Conservation (phyloP, 2,797 vertebrate genomes). For the Notolabrus celidotus region DNA sequence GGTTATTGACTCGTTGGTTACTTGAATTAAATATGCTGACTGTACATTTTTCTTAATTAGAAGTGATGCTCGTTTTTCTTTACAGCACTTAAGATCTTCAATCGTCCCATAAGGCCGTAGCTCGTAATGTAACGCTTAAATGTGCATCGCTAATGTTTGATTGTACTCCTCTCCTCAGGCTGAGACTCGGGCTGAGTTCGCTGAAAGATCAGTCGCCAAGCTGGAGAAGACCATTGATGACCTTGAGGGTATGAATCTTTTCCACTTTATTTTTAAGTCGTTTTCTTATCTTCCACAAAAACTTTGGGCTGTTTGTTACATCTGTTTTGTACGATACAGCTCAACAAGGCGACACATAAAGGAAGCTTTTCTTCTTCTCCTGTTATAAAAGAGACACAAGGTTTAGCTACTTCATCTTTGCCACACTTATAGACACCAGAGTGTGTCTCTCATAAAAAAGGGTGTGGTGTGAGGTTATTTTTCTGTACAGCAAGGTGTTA, state of each 20-base stretch:
- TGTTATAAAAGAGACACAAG: neutral
- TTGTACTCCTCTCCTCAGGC: conserved; percentile 84
- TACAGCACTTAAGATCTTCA: neutral
- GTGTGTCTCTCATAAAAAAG: neutral
- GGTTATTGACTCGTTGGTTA: conserved; percentile 2
- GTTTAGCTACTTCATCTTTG: neutral
- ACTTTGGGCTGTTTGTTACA: neutral
- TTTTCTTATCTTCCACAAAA: conserved; percentile 1
- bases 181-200: conserved; percentile 98
- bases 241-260: conserved; percentile 92
- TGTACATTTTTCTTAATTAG: neutral
- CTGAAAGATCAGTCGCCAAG: conserved; percentile 98
- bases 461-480: conserved; percentile 21
- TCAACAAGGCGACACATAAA: neutral
- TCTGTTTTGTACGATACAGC: neutral
- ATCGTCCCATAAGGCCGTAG: neutral
- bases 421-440: neutral
- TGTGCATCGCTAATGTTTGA: conserved; percentile 35
- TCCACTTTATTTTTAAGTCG: conserved; percentile 34
- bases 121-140: conserved; percentile 27
- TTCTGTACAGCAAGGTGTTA: conserved; percentile 24
- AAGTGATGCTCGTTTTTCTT: neutral
- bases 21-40: conserved; percentile 19
- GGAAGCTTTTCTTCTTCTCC: neutral
- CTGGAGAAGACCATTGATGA: conserved; percentile 99